phyloP scores from a whole-genome alignment of 2,797 vertebrate genomes.

The Mico argentatus region DNA sequence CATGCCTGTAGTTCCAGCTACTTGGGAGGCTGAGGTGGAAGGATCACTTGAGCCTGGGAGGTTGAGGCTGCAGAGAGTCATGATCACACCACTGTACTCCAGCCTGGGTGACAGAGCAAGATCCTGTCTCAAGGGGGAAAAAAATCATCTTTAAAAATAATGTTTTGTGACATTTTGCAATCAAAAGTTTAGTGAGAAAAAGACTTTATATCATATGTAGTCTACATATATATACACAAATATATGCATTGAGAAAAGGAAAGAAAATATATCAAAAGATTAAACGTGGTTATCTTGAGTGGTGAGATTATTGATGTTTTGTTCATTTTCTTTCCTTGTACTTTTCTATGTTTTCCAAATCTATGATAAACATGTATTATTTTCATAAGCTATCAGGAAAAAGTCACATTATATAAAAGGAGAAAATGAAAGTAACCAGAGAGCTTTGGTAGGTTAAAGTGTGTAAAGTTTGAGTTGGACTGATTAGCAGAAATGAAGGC shows the following conservation, averaged over 20 bases:
- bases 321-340: constrained; percentile 24
- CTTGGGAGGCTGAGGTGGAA: neutral
- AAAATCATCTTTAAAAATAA: constrained; percentile 10
- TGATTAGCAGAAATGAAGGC: neutral
- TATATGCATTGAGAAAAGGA: neutral
- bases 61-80: neutral
- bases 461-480: neutral
- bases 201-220: neutral
- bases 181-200: neutral
- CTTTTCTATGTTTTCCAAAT: constrained; percentile 14
- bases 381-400: constrained; percentile 28
- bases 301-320: neutral
- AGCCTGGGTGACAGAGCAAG: too few species aligned
- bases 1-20: neutral
- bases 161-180: neutral
- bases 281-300: neutral
- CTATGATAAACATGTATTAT: neutral
- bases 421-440: constrained; percentile 50
- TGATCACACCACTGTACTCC: neutral
- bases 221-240: neutral
- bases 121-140: neutral
- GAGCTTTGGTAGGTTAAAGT: neutral
- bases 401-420: constrained; percentile 10
- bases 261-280: constrained; percentile 25
- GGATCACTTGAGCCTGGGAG: neutral